Percentiles rank a stretch among this genome's conserved stretches.
Evolutionary conservation across 2,797 vertebrate genomes (phyloP).

Genomic region (Neomorphus geoffroyi): DNA sequence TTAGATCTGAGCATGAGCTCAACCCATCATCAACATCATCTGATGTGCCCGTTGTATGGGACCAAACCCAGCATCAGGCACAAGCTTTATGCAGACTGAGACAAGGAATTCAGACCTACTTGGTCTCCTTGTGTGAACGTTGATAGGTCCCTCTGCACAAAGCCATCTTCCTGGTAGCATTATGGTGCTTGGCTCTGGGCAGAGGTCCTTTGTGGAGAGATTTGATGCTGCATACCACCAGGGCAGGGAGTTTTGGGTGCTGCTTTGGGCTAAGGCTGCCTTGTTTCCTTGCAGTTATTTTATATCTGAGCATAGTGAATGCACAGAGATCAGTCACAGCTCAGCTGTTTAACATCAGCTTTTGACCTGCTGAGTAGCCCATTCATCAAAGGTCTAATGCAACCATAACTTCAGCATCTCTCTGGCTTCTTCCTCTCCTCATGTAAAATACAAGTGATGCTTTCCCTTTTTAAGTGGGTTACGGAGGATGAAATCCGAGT

Average conservation of each 20-base stretch:
- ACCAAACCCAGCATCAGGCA: not conserved
- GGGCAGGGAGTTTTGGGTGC: not conserved
- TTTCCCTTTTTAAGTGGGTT: not conserved
- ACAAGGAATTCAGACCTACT: not conserved
- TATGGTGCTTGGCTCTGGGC: not conserved
- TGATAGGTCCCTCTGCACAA: not conserved
- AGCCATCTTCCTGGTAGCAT: not conserved
- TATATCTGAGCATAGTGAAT: not conserved
- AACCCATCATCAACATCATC: fast-evolving
- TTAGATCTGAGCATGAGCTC: not conserved
- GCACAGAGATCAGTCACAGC: fast-evolving
- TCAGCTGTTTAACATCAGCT: not conserved
- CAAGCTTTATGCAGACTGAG: not conserved
- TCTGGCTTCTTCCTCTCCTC: not conserved
- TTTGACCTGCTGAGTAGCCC: not conserved
- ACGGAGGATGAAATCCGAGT: not conserved
- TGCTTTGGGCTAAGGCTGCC: not conserved
- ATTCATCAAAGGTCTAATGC: not conserved
- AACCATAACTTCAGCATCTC: not conserved
- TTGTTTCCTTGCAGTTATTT: not conserved
- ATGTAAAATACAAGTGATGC: not conserved
- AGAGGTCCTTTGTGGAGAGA: not conserved
- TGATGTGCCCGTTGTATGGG: not conserved
- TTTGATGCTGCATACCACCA: not conserved
- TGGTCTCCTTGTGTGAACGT: not conserved